Evolutionary conservation across 2,888 invertebrate genomes (phyloP).

Genomic region (Melieria omissa): DNA sequence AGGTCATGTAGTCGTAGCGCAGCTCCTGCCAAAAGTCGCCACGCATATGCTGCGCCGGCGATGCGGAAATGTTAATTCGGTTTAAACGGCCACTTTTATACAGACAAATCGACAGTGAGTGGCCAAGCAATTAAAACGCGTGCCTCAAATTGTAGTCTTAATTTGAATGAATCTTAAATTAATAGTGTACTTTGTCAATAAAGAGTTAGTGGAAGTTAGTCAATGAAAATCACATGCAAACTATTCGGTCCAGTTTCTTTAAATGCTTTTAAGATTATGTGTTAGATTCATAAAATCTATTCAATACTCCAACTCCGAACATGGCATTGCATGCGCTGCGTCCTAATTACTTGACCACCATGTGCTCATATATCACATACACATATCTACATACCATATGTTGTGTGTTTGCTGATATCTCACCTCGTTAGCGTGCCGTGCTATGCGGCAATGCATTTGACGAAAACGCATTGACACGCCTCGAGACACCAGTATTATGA

Average conservation of each 20-base stretch:
- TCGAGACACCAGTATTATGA: slow-evolving; percentile 75
- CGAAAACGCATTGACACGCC: slow-evolving; percentile 74
- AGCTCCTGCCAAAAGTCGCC: slow-evolving; percentile 75
- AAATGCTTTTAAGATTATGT: too few species aligned
- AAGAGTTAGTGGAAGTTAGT: background rate
- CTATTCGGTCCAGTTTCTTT: too few species aligned
- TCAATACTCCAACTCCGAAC: too few species aligned
- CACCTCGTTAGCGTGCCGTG: slow-evolving; percentile 66
- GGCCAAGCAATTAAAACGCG: too few species aligned
- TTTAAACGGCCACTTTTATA: background rate
- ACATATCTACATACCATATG: slow-evolving; percentile 8
- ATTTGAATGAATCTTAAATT: background rate
- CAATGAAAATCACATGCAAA: too few species aligned
- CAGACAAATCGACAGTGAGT: too few species aligned
- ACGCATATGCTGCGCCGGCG: slow-evolving; percentile 64
- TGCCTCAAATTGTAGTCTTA: background rate
- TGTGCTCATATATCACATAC: background rate
- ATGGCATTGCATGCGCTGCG: too few species aligned
- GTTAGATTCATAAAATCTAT: too few species aligned
- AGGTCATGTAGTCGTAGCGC: slow-evolving; percentile 74
- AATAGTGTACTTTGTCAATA: background rate
- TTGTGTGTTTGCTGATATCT: slow-evolving; percentile 4
- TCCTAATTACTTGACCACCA: too few species aligned
- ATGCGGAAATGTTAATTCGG: slow-evolving; percentile 1
- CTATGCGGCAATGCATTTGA: slow-evolving; percentile 70